Percentiles rank a stretch among this genome's conserved stretches.
phyloP scores from a whole-genome alignment of 1,140 invertebrate species.

The Cotesia chilonis region DNA sequence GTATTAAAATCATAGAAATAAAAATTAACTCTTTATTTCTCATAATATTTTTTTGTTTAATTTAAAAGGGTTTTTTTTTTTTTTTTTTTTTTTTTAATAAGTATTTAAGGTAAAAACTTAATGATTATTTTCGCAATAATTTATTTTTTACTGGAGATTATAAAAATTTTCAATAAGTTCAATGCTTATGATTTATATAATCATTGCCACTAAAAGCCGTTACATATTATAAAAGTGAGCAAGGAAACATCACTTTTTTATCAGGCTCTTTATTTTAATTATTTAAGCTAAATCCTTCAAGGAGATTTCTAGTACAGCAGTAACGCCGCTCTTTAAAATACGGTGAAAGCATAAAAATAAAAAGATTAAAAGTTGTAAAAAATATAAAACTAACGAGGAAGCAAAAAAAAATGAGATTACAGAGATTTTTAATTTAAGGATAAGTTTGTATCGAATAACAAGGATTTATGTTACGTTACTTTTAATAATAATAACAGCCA shows the following conservation, averaged over 20 bases:
- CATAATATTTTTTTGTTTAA: no score
- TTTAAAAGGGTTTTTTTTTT: background rate
- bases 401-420: no score
- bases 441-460: no score
- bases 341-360: background rate
- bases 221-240: background rate
- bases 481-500: no score
- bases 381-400: constrained; percentile 1
- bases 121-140: constrained; percentile 15
- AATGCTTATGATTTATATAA: constrained; percentile 25
- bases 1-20: background rate
- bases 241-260: constrained; percentile 16
- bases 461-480: no score
- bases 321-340: background rate
- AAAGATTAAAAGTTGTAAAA: background rate
- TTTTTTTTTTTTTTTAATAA: background rate
- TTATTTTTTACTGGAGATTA: constrained; percentile 7
- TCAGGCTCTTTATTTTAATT: constrained; percentile 34
- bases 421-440: no score
- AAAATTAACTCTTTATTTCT: background rate
- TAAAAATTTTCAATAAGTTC: constrained; percentile 4
- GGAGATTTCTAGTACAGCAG: background rate
- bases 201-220: constrained; percentile 11
- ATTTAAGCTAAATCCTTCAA: constrained; percentile 12
- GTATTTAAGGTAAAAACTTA: background rate